Base-by-base conservation (phyloP, 2,113 vertebrate genomes). In the Alouatta palliata region DNA sequence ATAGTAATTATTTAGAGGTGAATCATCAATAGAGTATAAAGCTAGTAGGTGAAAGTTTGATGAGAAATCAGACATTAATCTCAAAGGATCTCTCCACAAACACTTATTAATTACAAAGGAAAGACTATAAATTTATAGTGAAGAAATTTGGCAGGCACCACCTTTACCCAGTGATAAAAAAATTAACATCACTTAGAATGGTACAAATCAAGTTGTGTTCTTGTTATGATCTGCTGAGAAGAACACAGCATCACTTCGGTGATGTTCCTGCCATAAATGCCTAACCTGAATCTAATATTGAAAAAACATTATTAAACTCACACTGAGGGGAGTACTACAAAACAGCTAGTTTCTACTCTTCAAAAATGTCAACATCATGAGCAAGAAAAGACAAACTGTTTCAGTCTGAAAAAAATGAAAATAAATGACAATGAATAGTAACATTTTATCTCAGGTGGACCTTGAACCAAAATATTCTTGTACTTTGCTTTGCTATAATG, bases 311-410 rank as follows among this genome's bases (percentile, higher is more conserved):
- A 87, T 7, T 87, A 81, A 80, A 92, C 76, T 73, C 13, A 94
- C 87, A 82, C 47, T 77, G 52, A 85, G 61, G 64, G 76, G 23
- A 85, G 68, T 54, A 86, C 49, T 92, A 40, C 40, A 89, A 97
- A 97, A 80, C 71, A 96, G 75, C 32, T 88, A 37, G 32, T 21
- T 79, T 49, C 8, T 92, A 52, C n/a, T 83, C 37, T 86, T 93
- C 45, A 79, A 45, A 86, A 85, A 91, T 32, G 49, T 77, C 64
- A 96, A 93, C 37, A 85, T 82, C 6, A 73, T 12, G 10, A 93
- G 71, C 13, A 32, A 77, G 37, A 14, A 83, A 77, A 93, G 47
- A 68, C 32, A 92, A 49, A 66, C n/a, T 87, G 9, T 87, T 94
- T 80, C 35, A 80, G n/a, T 70, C 19, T 79, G 21, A 77, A 83